phyloP scores from a whole-genome alignment of 2,797 vertebrate species.

The Gymnothorax reevesii region DNA sequence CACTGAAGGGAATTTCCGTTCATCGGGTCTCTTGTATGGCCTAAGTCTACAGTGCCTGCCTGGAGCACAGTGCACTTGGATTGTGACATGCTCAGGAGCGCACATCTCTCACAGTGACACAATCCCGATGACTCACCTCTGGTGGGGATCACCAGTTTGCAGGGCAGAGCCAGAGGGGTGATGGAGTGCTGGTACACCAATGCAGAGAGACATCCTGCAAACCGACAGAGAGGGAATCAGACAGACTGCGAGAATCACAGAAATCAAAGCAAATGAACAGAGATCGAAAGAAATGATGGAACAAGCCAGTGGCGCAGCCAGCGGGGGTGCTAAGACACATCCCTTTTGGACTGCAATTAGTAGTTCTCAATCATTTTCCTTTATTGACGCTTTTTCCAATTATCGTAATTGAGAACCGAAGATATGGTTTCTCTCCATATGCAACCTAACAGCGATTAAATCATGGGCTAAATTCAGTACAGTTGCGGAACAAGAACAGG shows the following conservation, averaged over 20 bases:
- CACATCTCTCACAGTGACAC: too few relatives aligned
- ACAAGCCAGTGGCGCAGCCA: too few relatives aligned
- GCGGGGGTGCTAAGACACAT: too few relatives aligned
- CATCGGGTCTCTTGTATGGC: background rate
- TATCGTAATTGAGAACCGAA: too few relatives aligned
- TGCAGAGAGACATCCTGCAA: conserved; percentile 89
- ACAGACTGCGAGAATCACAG: background rate
- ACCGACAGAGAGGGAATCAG: conserved; percentile 8
- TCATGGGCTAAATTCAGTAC: too few relatives aligned
- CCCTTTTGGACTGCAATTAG: too few relatives aligned
- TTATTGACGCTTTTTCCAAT: too few relatives aligned
- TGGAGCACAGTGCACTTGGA: background rate
- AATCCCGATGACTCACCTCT: conserved; percentile 75
- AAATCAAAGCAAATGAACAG: background rate
- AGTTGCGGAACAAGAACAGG: too few relatives aligned
- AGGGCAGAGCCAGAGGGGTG: conserved; percentile 94
- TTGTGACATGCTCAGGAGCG: conserved; percentile 36
- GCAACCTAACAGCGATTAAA: too few relatives aligned
- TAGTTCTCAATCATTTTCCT: too few relatives aligned
- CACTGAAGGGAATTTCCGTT: background rate
- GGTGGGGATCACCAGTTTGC: conserved; percentile 93
- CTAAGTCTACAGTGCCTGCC: background rate
- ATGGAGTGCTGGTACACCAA: conserved; percentile 98
- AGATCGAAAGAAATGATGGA: background rate
- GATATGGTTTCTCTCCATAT: too few relatives aligned